phyloP scores from a whole-genome alignment of 1,140 invertebrate genomes.

The Odontomachus brunneus region DNA sequence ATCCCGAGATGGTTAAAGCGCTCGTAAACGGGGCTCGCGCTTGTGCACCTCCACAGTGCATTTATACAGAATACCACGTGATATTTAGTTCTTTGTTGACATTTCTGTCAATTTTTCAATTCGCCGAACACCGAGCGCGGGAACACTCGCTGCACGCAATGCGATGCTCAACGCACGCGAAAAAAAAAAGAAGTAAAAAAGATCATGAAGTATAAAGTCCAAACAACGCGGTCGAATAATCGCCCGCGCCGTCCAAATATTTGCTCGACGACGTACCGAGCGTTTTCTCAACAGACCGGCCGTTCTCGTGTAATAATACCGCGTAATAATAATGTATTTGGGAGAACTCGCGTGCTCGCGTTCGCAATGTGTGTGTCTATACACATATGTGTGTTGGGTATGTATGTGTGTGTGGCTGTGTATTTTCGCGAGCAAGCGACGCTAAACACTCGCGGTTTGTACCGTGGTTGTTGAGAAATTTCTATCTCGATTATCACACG shows the following conservation, averaged over 20 bases:
- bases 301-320: slow-evolving; percentile 49
- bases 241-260: slow-evolving; percentile 46
- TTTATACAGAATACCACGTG: no score
- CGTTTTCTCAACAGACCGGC: slow-evolving; percentile 46
- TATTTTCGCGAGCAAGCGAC: slow-evolving; percentile 39
- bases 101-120: slow-evolving; percentile 34
- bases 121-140: background rate
- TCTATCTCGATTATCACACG: slow-evolving; percentile 44
- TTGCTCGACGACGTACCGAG: slow-evolving; percentile 35
- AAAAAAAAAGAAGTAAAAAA: background rate
- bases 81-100: slow-evolving; percentile 11
- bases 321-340: slow-evolving; percentile 56
- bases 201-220: slow-evolving; percentile 43
- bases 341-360: slow-evolving; percentile 18
- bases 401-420: no score
- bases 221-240: slow-evolving; percentile 47
- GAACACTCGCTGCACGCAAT: background rate
- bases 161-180: background rate
- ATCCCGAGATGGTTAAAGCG: slow-evolving; percentile 16
- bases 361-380: background rate
- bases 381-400: no score
- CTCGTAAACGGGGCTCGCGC: background rate
- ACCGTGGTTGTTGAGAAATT: slow-evolving; percentile 20
- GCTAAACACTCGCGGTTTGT: slow-evolving; percentile 38
- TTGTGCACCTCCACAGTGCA: no score